These are phyloP conservation scores for Copidosoma aretas DNA, from an alignment of 2,888 invertebrate genomes.

Conservation along the genomic window DNA sequence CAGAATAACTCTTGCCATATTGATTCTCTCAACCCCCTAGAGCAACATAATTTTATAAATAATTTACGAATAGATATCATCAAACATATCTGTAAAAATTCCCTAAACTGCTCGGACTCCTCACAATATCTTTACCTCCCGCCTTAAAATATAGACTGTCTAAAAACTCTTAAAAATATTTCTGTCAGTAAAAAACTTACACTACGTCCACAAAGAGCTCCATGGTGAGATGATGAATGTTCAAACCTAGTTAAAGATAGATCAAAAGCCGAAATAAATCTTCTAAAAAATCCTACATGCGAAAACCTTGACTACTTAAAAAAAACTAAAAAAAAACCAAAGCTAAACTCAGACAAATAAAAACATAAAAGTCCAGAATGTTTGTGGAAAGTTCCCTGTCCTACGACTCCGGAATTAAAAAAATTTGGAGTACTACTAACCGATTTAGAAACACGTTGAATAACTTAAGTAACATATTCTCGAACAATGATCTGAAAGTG, in stretches of 20 bases:
- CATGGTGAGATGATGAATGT: no score
- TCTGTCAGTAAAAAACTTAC: no score
- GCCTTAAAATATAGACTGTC: no score
- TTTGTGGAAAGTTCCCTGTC: not conserved
- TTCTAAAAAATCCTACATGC: not conserved
- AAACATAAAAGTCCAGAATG: not conserved
- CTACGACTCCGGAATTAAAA: not conserved
- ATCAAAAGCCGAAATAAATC: not conserved
- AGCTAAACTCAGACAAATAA: constrained; percentile 2
- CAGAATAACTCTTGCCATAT: not conserved
- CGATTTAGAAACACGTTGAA: not conserved
- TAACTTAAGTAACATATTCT: not conserved
- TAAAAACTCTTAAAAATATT: no score
- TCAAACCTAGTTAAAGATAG: no score
- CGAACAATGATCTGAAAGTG: not conserved
- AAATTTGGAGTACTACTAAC: not conserved
- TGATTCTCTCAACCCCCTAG: not conserved
- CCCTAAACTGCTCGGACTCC: not conserved
- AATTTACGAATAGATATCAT: not conserved
- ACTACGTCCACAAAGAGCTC: no score
- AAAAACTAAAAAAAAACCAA: not conserved
- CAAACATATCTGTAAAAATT: not conserved
- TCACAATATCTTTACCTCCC: no score
- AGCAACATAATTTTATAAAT: not conserved
- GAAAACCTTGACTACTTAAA: not conserved